phyloP scores from a whole-genome alignment of 2,113 vertebrate species.

The Triplophysa rosa region DNA sequence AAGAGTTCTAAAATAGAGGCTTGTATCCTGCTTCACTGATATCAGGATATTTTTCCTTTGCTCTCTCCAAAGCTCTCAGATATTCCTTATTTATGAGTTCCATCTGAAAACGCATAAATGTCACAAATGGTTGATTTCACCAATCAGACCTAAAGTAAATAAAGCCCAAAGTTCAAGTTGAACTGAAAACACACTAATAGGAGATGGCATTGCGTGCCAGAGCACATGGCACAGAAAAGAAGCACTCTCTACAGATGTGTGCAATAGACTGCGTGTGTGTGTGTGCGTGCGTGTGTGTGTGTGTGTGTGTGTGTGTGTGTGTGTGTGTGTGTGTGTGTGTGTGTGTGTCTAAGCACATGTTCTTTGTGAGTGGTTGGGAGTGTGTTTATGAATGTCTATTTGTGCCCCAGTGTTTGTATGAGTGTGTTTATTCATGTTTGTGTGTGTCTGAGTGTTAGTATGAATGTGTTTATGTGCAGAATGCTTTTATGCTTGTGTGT shows the following conservation, averaged over 20 bases:
- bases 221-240: conserved; percentile 45
- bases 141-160: conserved; percentile 42
- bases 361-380: conserved; percentile 26
- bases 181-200: conserved; percentile 51
- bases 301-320: conserved; percentile 46
- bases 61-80: conserved; percentile 45
- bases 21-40: conserved; percentile 43
- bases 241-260: conserved; percentile 30
- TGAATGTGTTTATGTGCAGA: conserved; percentile 48
- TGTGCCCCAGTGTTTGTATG: conserved; percentile 47
- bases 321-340: conserved; percentile 48
- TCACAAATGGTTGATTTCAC: conserved; percentile 10
- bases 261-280: conserved; percentile 40
- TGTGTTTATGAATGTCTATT: conserved; percentile 47
- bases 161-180: conserved; percentile 40
- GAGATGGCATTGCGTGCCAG: conserved; percentile 44
- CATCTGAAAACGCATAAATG: conserved; percentile 50
- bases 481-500: conserved; percentile 50
- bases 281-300: conserved; percentile 47
- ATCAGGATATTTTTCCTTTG: conserved; percentile 41
- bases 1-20: conserved; percentile 37
- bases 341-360: conserved; percentile 39
- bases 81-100: conserved; percentile 51
- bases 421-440: conserved; percentile 49
- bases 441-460: conserved; percentile 44